A percentile compares a stretch with the other conserved stretches of the same genome.
Conservation (phyloP, 2,113 vertebrate genomes). For the Bos indicus region DNA sequence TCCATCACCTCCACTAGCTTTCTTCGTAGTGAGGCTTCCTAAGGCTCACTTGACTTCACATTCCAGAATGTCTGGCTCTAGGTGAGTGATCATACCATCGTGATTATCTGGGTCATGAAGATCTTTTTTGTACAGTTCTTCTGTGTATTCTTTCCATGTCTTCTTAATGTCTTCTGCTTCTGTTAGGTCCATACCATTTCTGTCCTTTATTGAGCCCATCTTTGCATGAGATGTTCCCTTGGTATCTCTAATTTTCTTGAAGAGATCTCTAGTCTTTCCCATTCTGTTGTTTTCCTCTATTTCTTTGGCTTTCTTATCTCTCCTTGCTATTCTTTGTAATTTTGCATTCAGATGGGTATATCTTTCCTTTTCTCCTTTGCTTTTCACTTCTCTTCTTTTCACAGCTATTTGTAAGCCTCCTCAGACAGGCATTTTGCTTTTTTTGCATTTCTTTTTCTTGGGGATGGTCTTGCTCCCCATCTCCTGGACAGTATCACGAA, state of each 20-base stretch:
- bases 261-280: neutral
- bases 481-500: neutral
- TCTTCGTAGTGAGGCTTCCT: neutral
- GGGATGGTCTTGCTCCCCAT: neutral
- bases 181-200: neutral
- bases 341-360: neutral
- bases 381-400: neutral
- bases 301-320: neutral
- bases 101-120: neutral
- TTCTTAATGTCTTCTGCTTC: neutral
- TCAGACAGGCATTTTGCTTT: neutral
- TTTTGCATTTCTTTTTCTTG: neutral
- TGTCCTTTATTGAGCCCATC: neutral
- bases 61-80: neutral
- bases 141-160: neutral
- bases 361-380: neutral
- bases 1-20: neutral
- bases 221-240: neutral
- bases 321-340: neutral
- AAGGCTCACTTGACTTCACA: fast-evolving
- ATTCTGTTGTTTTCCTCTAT: neutral
- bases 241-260: neutral
- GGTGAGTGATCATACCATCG: neutral
- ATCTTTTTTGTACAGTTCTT: neutral
- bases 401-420: neutral